These are phyloP conservation scores for Amphimallon solstitiale DNA, from an alignment of 2,888 invertebrate genomes.

Conservation along the genomic window DNA sequence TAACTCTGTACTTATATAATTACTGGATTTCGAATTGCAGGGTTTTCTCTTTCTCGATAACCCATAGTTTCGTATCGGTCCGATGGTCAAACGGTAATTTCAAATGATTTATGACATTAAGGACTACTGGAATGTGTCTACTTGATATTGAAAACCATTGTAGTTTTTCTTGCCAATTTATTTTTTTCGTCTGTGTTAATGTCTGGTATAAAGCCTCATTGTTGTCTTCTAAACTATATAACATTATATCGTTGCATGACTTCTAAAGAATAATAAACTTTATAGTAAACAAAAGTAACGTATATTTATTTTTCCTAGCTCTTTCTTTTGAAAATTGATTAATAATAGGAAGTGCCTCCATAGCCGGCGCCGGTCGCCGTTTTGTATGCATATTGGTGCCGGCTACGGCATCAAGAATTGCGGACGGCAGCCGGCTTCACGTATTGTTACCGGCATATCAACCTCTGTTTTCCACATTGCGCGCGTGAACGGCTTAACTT, in stretches of 20 bases:
- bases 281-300: not conserved
- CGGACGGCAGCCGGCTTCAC: no score
- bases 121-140: slow-evolving; percentile 44
- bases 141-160: slow-evolving; percentile 50
- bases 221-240: slow-evolving; percentile 45
- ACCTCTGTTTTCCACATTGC: no score
- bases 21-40: slow-evolving; percentile 48
- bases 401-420: no score
- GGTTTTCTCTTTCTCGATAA: slow-evolving; percentile 44
- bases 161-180: slow-evolving; percentile 51
- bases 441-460: no score
- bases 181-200: slow-evolving; percentile 49
- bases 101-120: slow-evolving; percentile 45
- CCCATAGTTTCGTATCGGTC: slow-evolving; percentile 43
- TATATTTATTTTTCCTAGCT: not conserved
- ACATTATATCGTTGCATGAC: slow-evolving; percentile 27
- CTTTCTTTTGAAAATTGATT: no score
- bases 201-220: slow-evolving; percentile 47
- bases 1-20: no score
- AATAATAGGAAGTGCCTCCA: no score
- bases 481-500: no score
- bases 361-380: no score
- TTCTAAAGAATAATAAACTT: slow-evolving; percentile 14
- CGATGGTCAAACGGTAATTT: slow-evolving; percentile 39
- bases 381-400: no score